These are phyloP conservation scores for Amazona finschi DNA, from an alignment of 2,797 vertebrate genomes.

Conservation along the genomic window DNA sequence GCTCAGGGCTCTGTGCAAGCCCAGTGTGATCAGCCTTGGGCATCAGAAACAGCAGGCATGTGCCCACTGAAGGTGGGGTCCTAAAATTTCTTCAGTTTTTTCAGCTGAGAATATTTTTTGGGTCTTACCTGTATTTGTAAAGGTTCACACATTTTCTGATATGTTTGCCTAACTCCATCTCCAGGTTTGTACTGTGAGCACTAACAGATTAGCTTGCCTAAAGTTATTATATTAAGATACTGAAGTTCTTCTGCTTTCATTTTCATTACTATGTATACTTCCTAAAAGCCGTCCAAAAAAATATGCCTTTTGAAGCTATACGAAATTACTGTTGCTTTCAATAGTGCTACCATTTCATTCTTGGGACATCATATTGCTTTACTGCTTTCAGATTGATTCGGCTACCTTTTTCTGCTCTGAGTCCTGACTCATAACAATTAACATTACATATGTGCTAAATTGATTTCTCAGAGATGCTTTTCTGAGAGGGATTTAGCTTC, in stretches of 20 bases:
- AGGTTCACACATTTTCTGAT: neutral
- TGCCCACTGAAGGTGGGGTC: neutral
- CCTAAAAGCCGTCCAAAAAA: constrained; percentile 4
- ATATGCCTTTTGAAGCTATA: neutral
- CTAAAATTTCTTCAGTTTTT: neutral
- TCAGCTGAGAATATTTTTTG: neutral
- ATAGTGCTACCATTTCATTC: neutral
- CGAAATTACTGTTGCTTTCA: neutral
- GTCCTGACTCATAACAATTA: constrained; percentile 25
- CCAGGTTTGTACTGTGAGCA: neutral
- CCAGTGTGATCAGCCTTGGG: neutral
- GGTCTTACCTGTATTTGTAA: neutral
- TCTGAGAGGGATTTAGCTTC: neutral
- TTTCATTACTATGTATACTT: neutral
- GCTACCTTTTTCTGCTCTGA: neutral
- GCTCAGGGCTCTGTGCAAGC: neutral
- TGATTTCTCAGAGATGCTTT: constrained; percentile 18
- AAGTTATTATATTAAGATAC: neutral
- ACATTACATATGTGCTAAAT: neutral
- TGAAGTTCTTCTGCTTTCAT: neutral
- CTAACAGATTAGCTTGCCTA: neutral
- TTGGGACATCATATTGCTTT: neutral
- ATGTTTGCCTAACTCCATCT: neutral
- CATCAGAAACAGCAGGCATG: neutral
- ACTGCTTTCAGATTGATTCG: neutral